These are phyloP conservation scores for Therioaphis trifolii DNA, from an alignment of 2,888 invertebrate genomes.

Conservation along the genomic window DNA sequence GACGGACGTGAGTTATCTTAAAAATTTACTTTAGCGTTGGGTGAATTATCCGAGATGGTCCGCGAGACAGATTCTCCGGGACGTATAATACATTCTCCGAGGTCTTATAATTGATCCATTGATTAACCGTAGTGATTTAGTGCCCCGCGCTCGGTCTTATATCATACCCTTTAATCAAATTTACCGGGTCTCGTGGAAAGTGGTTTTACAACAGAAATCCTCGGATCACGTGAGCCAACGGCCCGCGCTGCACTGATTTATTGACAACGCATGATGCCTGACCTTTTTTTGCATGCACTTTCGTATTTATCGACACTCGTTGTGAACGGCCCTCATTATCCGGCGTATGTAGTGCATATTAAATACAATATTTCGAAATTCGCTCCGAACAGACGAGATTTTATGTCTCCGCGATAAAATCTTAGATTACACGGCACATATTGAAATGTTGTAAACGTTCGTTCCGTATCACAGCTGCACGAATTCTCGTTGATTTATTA, in stretches of 20 bases:
- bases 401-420: conserved; percentile 12
- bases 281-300: conserved; percentile 34
- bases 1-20: background rate
- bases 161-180: conserved; percentile 44
- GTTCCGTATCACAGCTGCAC: background rate
- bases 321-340: conserved; percentile 37
- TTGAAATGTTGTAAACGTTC: conserved; percentile 14
- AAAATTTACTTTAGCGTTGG: background rate
- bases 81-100: conserved; percentile 6
- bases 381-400: background rate
- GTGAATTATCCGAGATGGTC: background rate
- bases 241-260: conserved; percentile 43
- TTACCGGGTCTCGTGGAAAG: conserved; percentile 31
- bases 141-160: background rate
- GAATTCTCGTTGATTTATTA: conserved; percentile 7
- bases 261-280: conserved; percentile 12
- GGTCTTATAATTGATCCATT: conserved; percentile 39
- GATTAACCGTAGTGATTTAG: conserved; percentile 46
- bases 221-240: conserved; percentile 29
- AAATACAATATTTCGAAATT: background rate
- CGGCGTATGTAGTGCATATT: background rate
- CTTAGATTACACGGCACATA: background rate
- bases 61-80: background rate
- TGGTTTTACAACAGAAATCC: conserved; percentile 35
- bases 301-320: conserved; percentile 1